Evolutionary conservation across 1,140 invertebrate genomes (phyloP).

Genomic region (Chelonus insularis): DNA sequence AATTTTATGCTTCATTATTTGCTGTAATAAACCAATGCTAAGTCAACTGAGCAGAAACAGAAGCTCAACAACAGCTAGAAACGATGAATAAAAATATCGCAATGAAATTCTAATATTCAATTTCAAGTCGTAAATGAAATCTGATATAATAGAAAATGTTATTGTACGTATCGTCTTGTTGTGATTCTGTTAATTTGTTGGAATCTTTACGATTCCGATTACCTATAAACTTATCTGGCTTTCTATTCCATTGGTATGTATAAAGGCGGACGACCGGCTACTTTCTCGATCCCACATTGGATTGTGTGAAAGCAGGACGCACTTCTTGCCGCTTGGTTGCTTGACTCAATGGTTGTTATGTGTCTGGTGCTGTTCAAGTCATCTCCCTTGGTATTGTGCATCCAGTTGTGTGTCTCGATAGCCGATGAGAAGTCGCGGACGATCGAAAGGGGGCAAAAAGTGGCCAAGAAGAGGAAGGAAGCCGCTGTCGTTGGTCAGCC

Average conservation of each 20-base stretch:
- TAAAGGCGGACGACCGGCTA: slow-evolving; percentile 50
- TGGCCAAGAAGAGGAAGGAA: slow-evolving; percentile 23
- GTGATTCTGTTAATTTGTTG: slow-evolving; percentile 4
- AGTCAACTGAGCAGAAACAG: no score
- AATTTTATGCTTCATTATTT: no score
- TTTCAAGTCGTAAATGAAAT: no score
- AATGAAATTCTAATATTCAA: no score
- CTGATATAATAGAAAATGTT: no score
- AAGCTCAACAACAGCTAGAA: no score
- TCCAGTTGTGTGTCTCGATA: not conserved
- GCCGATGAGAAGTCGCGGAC: not conserved
- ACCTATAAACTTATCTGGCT: slow-evolving; percentile 49
- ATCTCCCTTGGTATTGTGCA: slow-evolving; percentile 19
- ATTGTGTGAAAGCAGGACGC: slow-evolving; percentile 54
- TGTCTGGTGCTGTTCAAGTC: not conserved
- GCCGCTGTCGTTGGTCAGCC: slow-evolving; percentile 3
- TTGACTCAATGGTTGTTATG: not conserved
- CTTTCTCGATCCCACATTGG: slow-evolving; percentile 51
- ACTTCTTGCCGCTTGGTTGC: slow-evolving; percentile 37
- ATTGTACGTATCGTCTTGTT: not conserved
- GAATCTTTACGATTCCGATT: slow-evolving; percentile 50
- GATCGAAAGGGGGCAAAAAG: slow-evolving; percentile 37
- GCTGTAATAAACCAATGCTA: no score
- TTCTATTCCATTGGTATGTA: slow-evolving; percentile 46
- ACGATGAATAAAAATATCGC: no score